Evolutionary conservation across 2,797 vertebrate species (phyloP).

Genomic region (Gymnopithys bicolor): DNA sequence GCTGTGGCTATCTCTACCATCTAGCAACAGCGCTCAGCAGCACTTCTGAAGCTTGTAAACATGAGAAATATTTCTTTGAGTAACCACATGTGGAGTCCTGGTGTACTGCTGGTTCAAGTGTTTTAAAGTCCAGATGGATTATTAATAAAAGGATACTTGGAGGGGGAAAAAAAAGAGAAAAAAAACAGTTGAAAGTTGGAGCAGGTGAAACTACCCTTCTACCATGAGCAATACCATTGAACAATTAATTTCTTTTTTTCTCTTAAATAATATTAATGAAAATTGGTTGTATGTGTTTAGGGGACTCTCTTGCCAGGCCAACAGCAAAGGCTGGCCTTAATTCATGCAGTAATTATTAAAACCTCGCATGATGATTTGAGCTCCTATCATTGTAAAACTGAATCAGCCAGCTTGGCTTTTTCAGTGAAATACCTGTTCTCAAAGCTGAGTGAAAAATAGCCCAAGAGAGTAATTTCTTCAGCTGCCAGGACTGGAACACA

Average conservation of each 20-base stretch:
- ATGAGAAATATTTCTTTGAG: neutral
- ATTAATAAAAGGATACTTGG: neutral
- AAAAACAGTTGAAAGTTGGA: neutral
- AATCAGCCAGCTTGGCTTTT: neutral
- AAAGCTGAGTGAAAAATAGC: neutral
- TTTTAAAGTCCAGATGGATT: neutral
- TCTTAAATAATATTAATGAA: neutral
- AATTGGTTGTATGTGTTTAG: neutral
- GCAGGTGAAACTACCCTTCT: neutral
- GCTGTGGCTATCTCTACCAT: neutral
- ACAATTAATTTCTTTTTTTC: neutral
- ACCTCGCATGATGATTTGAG: neutral
- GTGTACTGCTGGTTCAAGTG: neutral
- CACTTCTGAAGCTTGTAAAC: neutral
- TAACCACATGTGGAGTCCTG: neutral
- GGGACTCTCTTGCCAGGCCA: neutral
- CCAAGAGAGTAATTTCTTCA: neutral
- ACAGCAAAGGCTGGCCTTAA: neutral
- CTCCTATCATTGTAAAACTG: neutral
- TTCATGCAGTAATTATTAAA: neutral
- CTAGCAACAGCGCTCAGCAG: neutral
- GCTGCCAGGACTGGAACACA: neutral
- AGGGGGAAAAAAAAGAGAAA: rapidly evolving
- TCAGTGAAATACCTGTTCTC: neutral
- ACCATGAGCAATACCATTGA: neutral